These are phyloP conservation scores for Cyrtonyx montezumae DNA, from an alignment of 2,113 vertebrate species.

Conservation along the genomic window DNA sequence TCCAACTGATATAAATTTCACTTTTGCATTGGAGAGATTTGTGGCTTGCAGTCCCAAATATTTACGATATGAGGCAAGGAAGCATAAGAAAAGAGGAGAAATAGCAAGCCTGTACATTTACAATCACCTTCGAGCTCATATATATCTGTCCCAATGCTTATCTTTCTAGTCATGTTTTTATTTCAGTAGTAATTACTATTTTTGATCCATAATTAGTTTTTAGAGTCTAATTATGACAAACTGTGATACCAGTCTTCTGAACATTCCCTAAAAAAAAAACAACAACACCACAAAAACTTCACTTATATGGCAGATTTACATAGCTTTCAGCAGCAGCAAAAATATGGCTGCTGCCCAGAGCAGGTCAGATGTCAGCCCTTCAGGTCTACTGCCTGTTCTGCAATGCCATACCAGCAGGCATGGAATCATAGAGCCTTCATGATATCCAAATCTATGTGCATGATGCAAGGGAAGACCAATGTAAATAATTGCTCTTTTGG, in stretches of 20 bases:
- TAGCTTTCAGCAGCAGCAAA: fast-evolving
- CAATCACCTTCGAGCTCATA: background rate
- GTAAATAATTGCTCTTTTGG: background rate
- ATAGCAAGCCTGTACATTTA: conserved; percentile 11
- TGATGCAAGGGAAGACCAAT: fast-evolving
- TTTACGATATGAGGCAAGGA: conserved; percentile 30
- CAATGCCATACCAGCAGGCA: background rate
- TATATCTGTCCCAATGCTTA: background rate
- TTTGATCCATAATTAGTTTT: background rate
- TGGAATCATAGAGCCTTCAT: background rate
- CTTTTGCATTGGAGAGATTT: conserved; percentile 31
- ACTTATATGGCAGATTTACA: background rate
- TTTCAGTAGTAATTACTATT: background rate
- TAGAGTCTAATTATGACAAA: background rate
- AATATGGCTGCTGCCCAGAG: background rate
- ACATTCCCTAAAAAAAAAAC: background rate
- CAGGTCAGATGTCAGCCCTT: background rate
- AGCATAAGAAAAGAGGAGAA: conserved; percentile 32
- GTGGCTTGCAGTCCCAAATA: conserved; percentile 3
- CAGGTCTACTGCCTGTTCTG: background rate
- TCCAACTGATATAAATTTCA: background rate
- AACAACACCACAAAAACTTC: background rate
- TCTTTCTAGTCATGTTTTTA: background rate
- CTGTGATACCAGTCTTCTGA: background rate
- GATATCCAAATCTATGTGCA: background rate